A percentile compares a stretch with the other conserved stretches of the same genome.
Evolutionary conservation across 1,140 invertebrate genomes (phyloP).

Genomic region (Brachionus rotundiformis): DNA sequence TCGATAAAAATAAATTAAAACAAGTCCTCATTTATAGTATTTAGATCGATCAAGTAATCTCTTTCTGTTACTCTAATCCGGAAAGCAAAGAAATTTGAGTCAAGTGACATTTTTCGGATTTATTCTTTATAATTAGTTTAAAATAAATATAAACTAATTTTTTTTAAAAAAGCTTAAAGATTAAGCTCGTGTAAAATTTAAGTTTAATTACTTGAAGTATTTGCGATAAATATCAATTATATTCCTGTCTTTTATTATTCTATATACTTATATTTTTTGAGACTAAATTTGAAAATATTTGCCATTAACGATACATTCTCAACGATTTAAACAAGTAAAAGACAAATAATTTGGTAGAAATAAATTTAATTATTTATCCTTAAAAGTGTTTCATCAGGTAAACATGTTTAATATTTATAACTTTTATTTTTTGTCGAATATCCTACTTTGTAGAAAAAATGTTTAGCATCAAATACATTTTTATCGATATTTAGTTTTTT

Average conservation of each 20-base stretch:
- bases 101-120: conserved; percentile 28
- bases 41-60: not conserved
- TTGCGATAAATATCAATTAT: not conserved
- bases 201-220: not conserved
- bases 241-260: not conserved
- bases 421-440: too few relatives aligned
- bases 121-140: not conserved
- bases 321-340: too few relatives aligned
- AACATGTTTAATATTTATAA: too few relatives aligned
- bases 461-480: too few relatives aligned
- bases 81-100: conserved; percentile 28
- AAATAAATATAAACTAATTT: not conserved
- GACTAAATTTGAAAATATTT: not conserved
- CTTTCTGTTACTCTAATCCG: not conserved
- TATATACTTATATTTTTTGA: not conserved
- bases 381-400: too few relatives aligned
- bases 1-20: not conserved
- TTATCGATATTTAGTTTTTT: too few relatives aligned
- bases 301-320: not conserved
- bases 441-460: too few relatives aligned
- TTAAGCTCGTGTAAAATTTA: not conserved
- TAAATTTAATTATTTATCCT: not conserved
- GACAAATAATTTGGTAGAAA: not conserved
- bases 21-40: not conserved
- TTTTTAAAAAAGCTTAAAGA: not conserved